Evolutionary conservation across 2,888 invertebrate genomes (phyloP), one percentile per base, ranked within the genome.

Genomic region (Leptothorax acervorum): DNA sequence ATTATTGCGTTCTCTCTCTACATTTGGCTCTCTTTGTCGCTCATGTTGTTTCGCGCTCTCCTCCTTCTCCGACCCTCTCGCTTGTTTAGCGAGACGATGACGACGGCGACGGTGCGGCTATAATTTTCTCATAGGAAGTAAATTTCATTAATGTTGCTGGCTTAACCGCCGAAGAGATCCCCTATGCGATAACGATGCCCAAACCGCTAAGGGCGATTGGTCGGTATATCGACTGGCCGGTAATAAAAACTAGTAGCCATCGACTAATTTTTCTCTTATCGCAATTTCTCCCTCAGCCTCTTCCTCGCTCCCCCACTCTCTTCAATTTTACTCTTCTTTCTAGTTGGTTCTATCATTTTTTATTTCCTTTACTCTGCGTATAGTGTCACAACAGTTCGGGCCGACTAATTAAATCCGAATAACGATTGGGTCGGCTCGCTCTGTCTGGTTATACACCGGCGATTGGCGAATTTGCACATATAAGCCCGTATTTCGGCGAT

Each of bases 81-180:
- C 83, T 65, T 55, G 78, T 51, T 79, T 71, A 73, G 74, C 35
- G 23, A 57, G 74, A 79, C 79, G 73, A 68, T 55, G 71, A 45
- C 73, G 45, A 78, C 28, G 82, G 23, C 70, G 60, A 53, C 62
- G 68, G 39, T 18, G 68, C 66, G 79, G 74, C 88, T 89, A 86
- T 92, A 92, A 92, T 92, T 91, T 92, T 87, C 88, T 85, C 83
- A 65, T 86, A 76, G 82, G 84, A 88, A 83, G 85, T 82, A 86
- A 87, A 88, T 88, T 87, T 88, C 89, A 86, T 89, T 90, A 88
- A 89, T 87, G 63, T 75, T 74, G 65, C 57, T 28, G 39, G 63
- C 65, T 74, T 83, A 83, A 83, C 63, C 71, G 42, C 51, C 28
- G 53, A 45, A 15, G 8, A 82, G 84, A 84, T 82, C 51, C 48